phyloP scores from a whole-genome alignment of 2,888 invertebrate genomes.

The Rhagophthalmus giganteus region DNA sequence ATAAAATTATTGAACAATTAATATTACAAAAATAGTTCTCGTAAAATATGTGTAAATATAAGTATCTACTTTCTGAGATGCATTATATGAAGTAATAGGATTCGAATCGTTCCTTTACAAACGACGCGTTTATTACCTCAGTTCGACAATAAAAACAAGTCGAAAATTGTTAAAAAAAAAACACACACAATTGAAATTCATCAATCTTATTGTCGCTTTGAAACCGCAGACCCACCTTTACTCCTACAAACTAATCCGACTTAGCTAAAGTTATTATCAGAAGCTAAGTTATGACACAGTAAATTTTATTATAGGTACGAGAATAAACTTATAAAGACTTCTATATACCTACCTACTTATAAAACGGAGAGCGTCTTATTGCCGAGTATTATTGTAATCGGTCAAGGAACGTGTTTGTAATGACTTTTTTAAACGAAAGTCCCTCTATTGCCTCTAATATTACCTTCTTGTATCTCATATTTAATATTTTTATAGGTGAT shows the following conservation, averaged over 20 bases:
- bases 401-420: too few species aligned
- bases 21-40: too few species aligned
- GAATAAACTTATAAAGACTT: slow-evolving; percentile 5
- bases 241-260: slow-evolving; percentile 1
- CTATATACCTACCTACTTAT: too few species aligned
- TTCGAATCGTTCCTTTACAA: background rate
- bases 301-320: background rate
- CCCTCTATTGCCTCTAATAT: background rate
- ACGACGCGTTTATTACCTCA: background rate
- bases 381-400: too few species aligned
- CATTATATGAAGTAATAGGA: background rate
- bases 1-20: too few species aligned
- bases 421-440: background rate
- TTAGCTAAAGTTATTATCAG: slow-evolving; percentile 3
- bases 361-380: too few species aligned
- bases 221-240: slow-evolving; percentile 3
- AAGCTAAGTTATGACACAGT: slow-evolving; percentile 6
- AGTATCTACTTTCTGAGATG: too few species aligned
- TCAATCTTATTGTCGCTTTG: slow-evolving; percentile 3
- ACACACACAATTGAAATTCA: background rate
- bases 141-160: background rate
- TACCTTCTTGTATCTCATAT: too few species aligned
- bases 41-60: background rate
- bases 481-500: too few species aligned
- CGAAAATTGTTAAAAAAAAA: background rate